Conservation (phyloP, 2,888 invertebrate species). For the Leptinotarsa haldemani region DNA sequence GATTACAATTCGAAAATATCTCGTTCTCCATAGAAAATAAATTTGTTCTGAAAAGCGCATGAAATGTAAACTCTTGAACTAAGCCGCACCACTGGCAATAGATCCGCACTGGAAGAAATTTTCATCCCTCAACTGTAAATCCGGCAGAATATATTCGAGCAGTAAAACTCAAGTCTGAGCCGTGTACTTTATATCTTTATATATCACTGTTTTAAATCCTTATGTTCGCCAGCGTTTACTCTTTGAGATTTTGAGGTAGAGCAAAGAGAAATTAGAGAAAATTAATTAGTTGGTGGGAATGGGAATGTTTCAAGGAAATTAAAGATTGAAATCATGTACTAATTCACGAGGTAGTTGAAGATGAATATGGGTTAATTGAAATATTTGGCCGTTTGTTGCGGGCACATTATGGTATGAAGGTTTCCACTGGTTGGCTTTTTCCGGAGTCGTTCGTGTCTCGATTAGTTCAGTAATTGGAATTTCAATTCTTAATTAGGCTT, state of each 20-base stretch:
- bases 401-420: too few relatives aligned
- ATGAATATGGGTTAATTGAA: slow-evolving; percentile 11
- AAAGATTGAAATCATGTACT: slow-evolving; percentile 9
- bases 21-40: slow-evolving; percentile 22
- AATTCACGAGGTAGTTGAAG: background rate
- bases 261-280: background rate
- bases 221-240: background rate
- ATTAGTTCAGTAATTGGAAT: too few relatives aligned
- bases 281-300: slow-evolving; percentile 6
- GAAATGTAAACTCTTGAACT: slow-evolving; percentile 36
- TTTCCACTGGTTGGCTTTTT: too few relatives aligned
- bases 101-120: slow-evolving; percentile 42
- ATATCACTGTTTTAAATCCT: slow-evolving; percentile 14
- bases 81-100: slow-evolving; percentile 40
- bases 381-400: background rate
- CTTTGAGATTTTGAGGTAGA: slow-evolving; percentile 5
- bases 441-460: too few relatives aligned
- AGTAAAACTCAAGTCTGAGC: slow-evolving; percentile 45
- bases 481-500: too few relatives aligned
- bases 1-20: slow-evolving; percentile 1
- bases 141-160: slow-evolving; percentile 47
- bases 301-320: slow-evolving; percentile 3
- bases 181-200: slow-evolving; percentile 18
- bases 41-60: slow-evolving; percentile 23
- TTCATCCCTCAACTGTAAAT: slow-evolving; percentile 44